Conservation (phyloP, 2,113 vertebrate species). For the Laticauda colubrina region DNA sequence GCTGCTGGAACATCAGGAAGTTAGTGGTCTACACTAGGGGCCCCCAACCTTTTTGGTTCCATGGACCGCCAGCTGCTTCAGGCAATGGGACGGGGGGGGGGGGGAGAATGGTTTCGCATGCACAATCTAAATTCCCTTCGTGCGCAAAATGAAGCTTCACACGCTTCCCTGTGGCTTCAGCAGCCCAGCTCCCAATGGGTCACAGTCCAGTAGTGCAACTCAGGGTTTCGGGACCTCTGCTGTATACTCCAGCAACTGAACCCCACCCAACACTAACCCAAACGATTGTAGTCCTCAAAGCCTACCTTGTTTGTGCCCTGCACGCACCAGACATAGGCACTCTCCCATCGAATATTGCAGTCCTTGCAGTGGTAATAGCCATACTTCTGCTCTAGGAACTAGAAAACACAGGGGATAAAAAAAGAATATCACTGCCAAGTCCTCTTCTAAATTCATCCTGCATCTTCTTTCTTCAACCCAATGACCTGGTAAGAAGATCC, state of each 20-base stretch:
- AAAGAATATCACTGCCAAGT: background rate
- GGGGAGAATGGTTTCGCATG: background rate
- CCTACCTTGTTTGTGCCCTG: constrained; percentile 94
- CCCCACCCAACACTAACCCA: background rate
- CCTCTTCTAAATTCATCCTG: too few relatives aligned
- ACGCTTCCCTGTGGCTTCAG: background rate
- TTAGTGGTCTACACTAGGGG: background rate
- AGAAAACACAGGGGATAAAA: background rate
- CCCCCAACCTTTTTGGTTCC: background rate
- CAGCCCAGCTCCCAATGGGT: background rate
- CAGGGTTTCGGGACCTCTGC: background rate
- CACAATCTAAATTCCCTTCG: background rate
- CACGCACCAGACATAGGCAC: constrained; percentile 97
- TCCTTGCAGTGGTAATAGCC: constrained; percentile 95
- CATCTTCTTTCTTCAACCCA: background rate
- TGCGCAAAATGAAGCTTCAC: background rate
- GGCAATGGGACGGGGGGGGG: background rate
- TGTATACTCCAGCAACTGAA: background rate
- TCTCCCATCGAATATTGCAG: constrained; percentile 96
- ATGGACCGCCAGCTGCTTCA: accelerated
- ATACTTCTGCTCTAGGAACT: constrained; percentile 98
- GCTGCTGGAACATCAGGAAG: background rate
- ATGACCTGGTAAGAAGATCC: background rate
- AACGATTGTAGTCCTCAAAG: background rate
- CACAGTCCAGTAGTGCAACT: background rate